A percentile compares a stretch with the other conserved stretches of the same genome.
These are phyloP conservation scores for Hippopotamyrus pictus DNA, from an alignment of 2,797 vertebrate genomes.

Conservation along the genomic window DNA sequence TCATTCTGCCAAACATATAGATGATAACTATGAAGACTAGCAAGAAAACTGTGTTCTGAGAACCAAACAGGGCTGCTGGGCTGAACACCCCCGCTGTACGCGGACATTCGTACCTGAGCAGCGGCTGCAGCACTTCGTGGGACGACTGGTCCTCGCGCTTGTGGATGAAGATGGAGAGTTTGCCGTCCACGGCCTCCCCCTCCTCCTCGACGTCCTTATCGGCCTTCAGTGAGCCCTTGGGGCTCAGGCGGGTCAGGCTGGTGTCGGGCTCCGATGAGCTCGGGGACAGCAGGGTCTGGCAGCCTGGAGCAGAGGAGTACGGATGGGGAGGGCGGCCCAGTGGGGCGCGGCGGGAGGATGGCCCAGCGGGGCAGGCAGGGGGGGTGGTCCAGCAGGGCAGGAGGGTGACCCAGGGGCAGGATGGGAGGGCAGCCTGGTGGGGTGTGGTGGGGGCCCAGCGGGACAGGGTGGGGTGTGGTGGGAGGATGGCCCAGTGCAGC, in stretches of 20 bases:
- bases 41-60: background rate
- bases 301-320: constrained; percentile 61
- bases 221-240: constrained; percentile 84
- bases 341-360: background rate
- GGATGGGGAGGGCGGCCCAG: background rate
- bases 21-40: background rate
- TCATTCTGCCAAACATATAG: background rate
- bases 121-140: constrained; percentile 92
- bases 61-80: background rate
- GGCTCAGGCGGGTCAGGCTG: constrained; percentile 75
- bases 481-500: background rate
- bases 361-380: background rate
- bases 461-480: background rate
- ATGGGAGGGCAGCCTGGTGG: background rate
- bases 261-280: constrained; percentile 92
- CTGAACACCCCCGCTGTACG: background rate
- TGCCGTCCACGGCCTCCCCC: constrained; percentile 93
- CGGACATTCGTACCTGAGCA: constrained; percentile 74
- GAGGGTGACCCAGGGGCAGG: background rate
- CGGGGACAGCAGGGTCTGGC: constrained; percentile 94
- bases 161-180: constrained; percentile 96
- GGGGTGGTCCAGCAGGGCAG: background rate
- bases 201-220: constrained; percentile 89
- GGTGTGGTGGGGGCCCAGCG: background rate
- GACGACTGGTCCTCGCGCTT: constrained; percentile 97